Evolutionary conservation across 2,797 vertebrate genomes (phyloP).

Genomic region (Spondyliosoma cantharus): DNA sequence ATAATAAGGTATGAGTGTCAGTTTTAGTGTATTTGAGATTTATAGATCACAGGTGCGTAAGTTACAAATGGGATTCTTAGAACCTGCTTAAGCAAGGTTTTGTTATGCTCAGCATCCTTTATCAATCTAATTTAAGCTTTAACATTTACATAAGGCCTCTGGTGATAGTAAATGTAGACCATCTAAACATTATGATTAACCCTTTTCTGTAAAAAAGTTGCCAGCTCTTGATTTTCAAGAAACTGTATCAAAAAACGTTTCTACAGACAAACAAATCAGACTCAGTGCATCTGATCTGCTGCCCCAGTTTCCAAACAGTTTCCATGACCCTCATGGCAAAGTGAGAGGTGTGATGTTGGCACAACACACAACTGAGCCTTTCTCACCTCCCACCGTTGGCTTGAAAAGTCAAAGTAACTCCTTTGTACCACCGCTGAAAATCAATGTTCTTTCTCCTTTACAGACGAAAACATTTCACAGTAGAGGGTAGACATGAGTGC

Average conservation of each 20-base stretch:
- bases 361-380: conserved; percentile 47
- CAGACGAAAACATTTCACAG: conserved; percentile 31
- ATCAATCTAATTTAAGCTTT: too few species aligned
- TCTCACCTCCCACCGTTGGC: conserved; percentile 44
- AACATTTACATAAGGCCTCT: neutral
- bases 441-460: conserved; percentile 11
- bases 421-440: conserved; percentile 41
- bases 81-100: too few species aligned
- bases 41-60: too few species aligned
- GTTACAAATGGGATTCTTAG: too few species aligned
- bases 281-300: conserved; percentile 24
- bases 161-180: conserved; percentile 13
- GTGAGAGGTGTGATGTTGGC: conserved; percentile 53
- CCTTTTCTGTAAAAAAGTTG: conserved; percentile 14
- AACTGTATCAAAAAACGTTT: neutral
- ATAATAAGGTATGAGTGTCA: too few species aligned
- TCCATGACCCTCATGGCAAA: conserved; percentile 53
- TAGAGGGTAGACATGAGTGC: conserved; percentile 1
- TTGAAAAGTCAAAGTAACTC: conserved; percentile 47
- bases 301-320: conserved; percentile 49
- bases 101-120: too few species aligned
- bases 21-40: too few species aligned
- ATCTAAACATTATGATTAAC: neutral
- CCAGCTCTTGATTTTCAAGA: neutral
- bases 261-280: conserved; percentile 32